A percentile compares a stretch with the other conserved stretches of the same genome.
Evolutionary conservation across 2,888 invertebrate genomes (phyloP).

Genomic region (Clostera curtula): DNA sequence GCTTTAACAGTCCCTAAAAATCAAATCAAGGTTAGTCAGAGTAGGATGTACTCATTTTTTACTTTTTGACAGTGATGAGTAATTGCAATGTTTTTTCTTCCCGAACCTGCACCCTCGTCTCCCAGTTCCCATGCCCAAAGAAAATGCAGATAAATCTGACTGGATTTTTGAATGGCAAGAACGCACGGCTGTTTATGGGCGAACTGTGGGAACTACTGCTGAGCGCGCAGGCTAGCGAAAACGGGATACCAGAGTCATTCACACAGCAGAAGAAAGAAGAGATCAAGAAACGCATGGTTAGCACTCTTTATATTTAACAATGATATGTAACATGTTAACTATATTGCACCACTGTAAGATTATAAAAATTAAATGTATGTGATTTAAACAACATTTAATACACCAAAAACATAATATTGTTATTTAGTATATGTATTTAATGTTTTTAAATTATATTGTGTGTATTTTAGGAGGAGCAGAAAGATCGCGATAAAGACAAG

Average conservation of each 20-base stretch:
- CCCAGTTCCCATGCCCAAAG: constrained; percentile 95
- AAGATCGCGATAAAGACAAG: constrained; percentile 83
- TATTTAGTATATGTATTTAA: no score
- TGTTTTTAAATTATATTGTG: no score
- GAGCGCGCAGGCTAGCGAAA: constrained; percentile 95
- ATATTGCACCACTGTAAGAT: no score
- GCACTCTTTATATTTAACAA: not conserved
- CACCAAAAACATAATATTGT: no score
- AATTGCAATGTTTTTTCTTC: no score
- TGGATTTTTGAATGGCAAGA: constrained; percentile 98
- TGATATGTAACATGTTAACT: not conserved
- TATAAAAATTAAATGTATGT: no score
- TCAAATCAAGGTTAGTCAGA: no score
- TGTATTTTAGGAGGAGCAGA: constrained; percentile 60
- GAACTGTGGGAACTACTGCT: constrained; percentile 97
- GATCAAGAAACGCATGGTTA: constrained; percentile 90
- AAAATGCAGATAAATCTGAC: constrained; percentile 99
- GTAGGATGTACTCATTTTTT: no score
- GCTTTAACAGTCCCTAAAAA: no score
- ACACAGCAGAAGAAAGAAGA: constrained; percentile 98
- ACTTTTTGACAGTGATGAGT: constrained; percentile 15
- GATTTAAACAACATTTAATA: no score
- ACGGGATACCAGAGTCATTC: constrained; percentile 95
- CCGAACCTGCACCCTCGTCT: constrained; percentile 55
- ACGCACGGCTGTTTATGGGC: constrained; percentile 97